Evolutionary conservation across 2,113 vertebrate genomes (phyloP).

Genomic region (Argyrosomus japonicus): DNA sequence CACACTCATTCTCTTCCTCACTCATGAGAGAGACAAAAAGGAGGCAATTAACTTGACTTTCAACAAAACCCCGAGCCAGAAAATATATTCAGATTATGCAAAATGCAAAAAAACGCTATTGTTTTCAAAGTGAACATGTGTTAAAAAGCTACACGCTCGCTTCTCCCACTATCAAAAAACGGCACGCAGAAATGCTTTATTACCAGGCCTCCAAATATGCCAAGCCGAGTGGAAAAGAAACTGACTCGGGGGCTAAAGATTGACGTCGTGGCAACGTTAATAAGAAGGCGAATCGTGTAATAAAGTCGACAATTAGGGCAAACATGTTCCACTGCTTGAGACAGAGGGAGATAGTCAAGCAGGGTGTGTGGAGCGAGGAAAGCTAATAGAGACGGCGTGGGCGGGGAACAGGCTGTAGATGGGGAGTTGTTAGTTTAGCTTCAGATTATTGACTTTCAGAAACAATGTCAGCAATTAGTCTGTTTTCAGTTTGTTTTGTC

Average conservation of each 20-base stretch:
- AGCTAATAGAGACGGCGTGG: slow-evolving; percentile 76
- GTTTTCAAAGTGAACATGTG: slow-evolving; percentile 88
- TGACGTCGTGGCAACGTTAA: slow-evolving; percentile 75
- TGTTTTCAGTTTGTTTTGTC: slow-evolving; percentile 53
- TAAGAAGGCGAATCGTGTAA: slow-evolving; percentile 83
- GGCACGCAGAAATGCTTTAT: slow-evolving; percentile 81
- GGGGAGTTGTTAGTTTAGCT: slow-evolving; percentile 70
- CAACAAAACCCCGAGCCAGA: slow-evolving; percentile 85
- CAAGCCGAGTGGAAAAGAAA: slow-evolving; percentile 85
- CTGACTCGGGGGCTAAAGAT: slow-evolving; percentile 67
- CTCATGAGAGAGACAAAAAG: slow-evolving; percentile 77
- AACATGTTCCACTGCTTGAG: slow-evolving; percentile 83
- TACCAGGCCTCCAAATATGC: slow-evolving; percentile 77
- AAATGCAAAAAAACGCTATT: slow-evolving; percentile 84
- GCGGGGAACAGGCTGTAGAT: slow-evolving; percentile 35
- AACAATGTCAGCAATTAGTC: slow-evolving; percentile 79
- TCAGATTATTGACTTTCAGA: slow-evolving; percentile 81
- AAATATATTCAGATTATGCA: slow-evolving; percentile 90
- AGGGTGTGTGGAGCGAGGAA: slow-evolving; percentile 57
- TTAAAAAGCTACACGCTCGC: slow-evolving; percentile 79
- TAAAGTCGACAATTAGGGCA: slow-evolving; percentile 88
- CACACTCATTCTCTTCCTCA: slow-evolving; percentile 24
- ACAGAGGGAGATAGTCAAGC: slow-evolving; percentile 74
- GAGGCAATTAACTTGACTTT: slow-evolving; percentile 89
- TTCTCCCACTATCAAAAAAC: slow-evolving; percentile 79